A percentile compares a stretch with the other conserved stretches of the same genome.
Conservation (phyloP, 2,888 invertebrate genomes). For the Lepidochitona cinerea region DNA sequence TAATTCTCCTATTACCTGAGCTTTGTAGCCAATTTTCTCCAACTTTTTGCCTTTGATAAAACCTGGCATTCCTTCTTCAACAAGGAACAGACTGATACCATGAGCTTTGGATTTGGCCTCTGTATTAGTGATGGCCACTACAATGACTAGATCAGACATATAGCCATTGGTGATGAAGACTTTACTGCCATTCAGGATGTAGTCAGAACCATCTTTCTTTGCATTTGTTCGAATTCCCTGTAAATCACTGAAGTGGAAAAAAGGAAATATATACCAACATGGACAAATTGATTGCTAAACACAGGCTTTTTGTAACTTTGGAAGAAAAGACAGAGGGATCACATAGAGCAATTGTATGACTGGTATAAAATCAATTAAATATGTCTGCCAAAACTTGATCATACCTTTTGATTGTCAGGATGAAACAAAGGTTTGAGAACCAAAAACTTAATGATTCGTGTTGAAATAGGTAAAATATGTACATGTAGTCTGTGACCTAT, state of each 20-base stretch:
- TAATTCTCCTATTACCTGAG: constrained; percentile 64
- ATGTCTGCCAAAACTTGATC: too few relatives aligned
- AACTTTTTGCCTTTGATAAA: constrained; percentile 71
- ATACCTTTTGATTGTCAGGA: too few relatives aligned
- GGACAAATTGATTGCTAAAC: too few relatives aligned
- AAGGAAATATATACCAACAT: too few relatives aligned
- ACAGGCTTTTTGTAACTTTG: too few relatives aligned
- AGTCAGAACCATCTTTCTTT: constrained; percentile 70
- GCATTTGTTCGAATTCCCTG: constrained; percentile 72
- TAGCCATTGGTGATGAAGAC: constrained; percentile 72
- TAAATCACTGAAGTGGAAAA: constrained; percentile 71
- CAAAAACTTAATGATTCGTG: too few relatives aligned
- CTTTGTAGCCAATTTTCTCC: constrained; percentile 71
- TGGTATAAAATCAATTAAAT: too few relatives aligned
- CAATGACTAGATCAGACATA: constrained; percentile 70
- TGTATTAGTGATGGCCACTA: constrained; percentile 71
- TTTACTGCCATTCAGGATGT: constrained; percentile 72
- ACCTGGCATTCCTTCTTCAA: constrained; percentile 70
- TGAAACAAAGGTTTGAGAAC: too few relatives aligned
- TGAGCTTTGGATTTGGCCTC: constrained; percentile 70
- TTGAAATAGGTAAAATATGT: too few relatives aligned
- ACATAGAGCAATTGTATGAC: too few relatives aligned
- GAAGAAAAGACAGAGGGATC: too few relatives aligned
- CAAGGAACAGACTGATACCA: constrained; percentile 72
- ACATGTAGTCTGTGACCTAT: too few relatives aligned